Percentiles rank a stretch among this genome's conserved stretches.
Evolutionary conservation across 1,140 invertebrate genomes (phyloP).

Genomic region (Vanessa tameamea): DNA sequence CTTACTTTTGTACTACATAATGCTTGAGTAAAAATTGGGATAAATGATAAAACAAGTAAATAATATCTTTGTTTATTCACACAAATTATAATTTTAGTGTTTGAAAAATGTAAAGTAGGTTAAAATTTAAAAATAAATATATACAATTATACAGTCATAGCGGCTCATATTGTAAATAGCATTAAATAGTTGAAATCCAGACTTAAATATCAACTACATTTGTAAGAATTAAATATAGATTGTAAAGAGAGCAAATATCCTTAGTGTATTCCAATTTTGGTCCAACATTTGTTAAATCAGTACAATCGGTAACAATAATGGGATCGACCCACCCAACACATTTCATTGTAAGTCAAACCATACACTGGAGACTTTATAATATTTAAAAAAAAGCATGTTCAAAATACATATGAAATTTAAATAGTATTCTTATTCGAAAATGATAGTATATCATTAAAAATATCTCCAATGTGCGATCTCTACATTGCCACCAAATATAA

Average conservation of each 20-base stretch:
- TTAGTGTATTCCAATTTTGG: slow-evolving; percentile 63
- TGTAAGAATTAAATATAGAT: slow-evolving; percentile 35
- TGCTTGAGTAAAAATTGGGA: not conserved
- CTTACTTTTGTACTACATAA: not conserved
- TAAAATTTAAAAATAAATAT: slow-evolving; percentile 43
- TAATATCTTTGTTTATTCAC: slow-evolving; percentile 44
- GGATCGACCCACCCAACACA: not conserved
- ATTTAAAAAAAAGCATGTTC: not conserved
- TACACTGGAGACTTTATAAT: not conserved
- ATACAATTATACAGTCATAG: slow-evolving; percentile 43
- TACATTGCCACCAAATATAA: not conserved
- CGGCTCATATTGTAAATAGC: slow-evolving; percentile 40
- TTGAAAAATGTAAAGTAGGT: slow-evolving; percentile 49
- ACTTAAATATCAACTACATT: slow-evolving; percentile 11
- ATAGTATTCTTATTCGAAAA: too few species aligned
- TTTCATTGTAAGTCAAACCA: not conserved
- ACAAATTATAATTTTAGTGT: slow-evolving; percentile 47
- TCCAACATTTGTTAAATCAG: slow-evolving; percentile 51
- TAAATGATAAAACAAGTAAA: slow-evolving; percentile 18
- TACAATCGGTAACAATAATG: not conserved
- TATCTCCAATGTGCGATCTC: not conserved
- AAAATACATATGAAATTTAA: not conserved
- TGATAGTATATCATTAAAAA: not conserved
- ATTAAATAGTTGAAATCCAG: slow-evolving; percentile 21
- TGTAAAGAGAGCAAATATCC: slow-evolving; percentile 63